A percentile compares a stretch with the other conserved stretches of the same genome.
phyloP scores from a whole-genome alignment of 64 coral and sea anemone species.

The Pocillopora damicornis region DNA sequence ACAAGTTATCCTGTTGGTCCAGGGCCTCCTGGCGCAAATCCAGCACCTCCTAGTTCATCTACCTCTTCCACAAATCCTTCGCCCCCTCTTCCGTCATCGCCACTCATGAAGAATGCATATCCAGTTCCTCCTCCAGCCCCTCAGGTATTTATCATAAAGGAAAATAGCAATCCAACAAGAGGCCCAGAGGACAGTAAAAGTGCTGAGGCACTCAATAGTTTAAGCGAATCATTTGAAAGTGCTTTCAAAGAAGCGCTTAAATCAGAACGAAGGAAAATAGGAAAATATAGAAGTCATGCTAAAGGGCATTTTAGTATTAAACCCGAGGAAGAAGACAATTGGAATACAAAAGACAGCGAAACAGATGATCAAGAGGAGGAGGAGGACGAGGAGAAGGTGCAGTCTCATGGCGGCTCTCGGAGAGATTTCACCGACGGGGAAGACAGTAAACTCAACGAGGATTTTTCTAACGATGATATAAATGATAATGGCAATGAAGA shows the following conservation, averaged over 20 bases:
- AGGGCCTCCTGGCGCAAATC: not conserved
- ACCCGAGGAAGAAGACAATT: not conserved
- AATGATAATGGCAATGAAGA: not conserved
- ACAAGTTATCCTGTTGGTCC: not conserved
- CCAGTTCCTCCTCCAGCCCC: slow-evolving; percentile 16
- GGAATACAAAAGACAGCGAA: not conserved
- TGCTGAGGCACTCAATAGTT: slow-evolving; percentile 28
- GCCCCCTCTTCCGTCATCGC: not conserved
- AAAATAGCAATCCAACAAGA: not conserved
- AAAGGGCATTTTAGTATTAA: not conserved
- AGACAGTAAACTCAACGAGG: no score
- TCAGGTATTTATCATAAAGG: slow-evolving; percentile 47
- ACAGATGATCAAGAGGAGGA: not conserved
- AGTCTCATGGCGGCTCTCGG: slow-evolving; percentile 2
- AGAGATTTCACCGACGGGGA: not conserved
- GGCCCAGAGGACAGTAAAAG: slow-evolving; percentile 27
- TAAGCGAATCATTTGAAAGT: slow-evolving; percentile 25
- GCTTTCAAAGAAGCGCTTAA: slow-evolving; percentile 27
- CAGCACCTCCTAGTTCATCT: not conserved
- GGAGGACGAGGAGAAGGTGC: slow-evolving; percentile 8
- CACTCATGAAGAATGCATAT: not conserved
- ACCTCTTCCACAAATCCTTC: not conserved
- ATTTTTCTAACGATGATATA: not conserved
- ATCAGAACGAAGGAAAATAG: slow-evolving; percentile 1
- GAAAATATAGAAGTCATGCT: not conserved